These are phyloP conservation scores for Epizoanthus scotinus DNA, from an alignment of 92 coral and sea anemone species.

Conservation along the genomic window DNA sequence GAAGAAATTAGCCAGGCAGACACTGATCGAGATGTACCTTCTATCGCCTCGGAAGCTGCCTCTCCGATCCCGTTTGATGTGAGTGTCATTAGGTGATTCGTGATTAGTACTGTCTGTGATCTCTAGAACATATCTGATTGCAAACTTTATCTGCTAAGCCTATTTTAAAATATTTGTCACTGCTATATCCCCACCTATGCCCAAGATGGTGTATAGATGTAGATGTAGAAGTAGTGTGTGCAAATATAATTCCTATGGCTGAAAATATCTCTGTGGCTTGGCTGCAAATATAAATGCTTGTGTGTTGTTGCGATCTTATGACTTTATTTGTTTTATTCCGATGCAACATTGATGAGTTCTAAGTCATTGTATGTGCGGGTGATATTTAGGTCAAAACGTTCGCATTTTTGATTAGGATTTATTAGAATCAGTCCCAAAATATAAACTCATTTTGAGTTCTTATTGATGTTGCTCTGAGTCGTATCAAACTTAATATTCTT, in stretches of 20 bases:
- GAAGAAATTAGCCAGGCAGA: slow-evolving; percentile 90
- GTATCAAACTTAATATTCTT: too few species aligned
- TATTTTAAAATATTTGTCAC: not conserved
- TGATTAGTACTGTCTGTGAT: not conserved
- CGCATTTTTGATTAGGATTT: not conserved
- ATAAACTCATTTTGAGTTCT: too few species aligned
- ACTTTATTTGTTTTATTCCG: slow-evolving; percentile 1
- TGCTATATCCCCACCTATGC: not conserved
- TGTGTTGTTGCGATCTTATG: not conserved
- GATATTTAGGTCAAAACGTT: not conserved
- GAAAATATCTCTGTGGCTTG: not conserved
- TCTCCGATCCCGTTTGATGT: slow-evolving; percentile 90
- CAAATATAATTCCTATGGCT: too few species aligned
- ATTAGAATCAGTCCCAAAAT: too few species aligned
- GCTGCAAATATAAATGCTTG: not conserved
- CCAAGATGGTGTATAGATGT: not conserved
- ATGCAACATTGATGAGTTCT: not conserved
- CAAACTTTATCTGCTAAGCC: not conserved
- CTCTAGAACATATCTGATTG: not conserved
- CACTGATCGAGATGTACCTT: slow-evolving; percentile 91
- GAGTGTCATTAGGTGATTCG: slow-evolving; percentile 11
- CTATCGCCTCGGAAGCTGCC: slow-evolving; percentile 88
- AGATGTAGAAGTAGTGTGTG: not conserved
- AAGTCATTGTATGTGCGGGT: not conserved
- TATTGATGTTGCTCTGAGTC: too few species aligned